Evolutionary conservation across 2,888 invertebrate genomes (phyloP).

Genomic region (Drosophila ochracea): DNA sequence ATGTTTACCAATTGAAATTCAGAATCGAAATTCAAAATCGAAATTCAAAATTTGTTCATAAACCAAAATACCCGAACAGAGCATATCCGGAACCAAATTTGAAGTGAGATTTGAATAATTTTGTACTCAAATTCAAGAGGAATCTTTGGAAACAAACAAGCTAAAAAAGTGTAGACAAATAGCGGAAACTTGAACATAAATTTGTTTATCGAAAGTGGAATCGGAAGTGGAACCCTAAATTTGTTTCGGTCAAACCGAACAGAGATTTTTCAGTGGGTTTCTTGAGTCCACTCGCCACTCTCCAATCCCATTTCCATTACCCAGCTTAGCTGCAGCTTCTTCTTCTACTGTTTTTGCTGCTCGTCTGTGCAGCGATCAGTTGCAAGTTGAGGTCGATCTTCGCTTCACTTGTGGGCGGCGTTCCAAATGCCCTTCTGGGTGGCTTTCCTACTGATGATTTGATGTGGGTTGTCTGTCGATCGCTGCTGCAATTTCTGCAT

Average conservation of each 20-base stretch:
- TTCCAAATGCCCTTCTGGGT: constrained; percentile 32
- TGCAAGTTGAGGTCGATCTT: constrained; percentile 14
- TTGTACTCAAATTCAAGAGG: not conserved
- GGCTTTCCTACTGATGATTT: not conserved
- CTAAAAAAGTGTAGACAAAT: not conserved
- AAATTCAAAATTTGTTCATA: not conserved
- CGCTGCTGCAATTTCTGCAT: not conserved
- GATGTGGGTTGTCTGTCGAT: not conserved
- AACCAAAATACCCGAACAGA: not conserved
- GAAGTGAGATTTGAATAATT: not conserved
- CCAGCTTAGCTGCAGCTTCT: not conserved
- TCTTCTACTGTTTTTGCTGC: not conserved
- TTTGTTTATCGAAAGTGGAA: not conserved
- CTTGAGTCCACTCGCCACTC: not conserved
- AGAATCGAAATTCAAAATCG: not conserved
- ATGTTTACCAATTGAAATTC: not conserved
- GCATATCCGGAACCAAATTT: not conserved
- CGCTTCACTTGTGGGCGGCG: constrained; percentile 15
- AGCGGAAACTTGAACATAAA: not conserved
- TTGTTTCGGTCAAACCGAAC: no score
- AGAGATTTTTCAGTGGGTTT: not conserved
- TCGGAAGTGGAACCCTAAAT: not conserved
- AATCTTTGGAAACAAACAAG: not conserved
- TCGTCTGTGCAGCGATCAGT: constrained; percentile 22
- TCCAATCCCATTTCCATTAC: not conserved